Percentiles rank a stretch among this genome's conserved stretches.
These are phyloP conservation scores for Acromyrmex echinatior DNA, from an alignment of 1,140 invertebrate genomes.

Conservation along the genomic window DNA sequence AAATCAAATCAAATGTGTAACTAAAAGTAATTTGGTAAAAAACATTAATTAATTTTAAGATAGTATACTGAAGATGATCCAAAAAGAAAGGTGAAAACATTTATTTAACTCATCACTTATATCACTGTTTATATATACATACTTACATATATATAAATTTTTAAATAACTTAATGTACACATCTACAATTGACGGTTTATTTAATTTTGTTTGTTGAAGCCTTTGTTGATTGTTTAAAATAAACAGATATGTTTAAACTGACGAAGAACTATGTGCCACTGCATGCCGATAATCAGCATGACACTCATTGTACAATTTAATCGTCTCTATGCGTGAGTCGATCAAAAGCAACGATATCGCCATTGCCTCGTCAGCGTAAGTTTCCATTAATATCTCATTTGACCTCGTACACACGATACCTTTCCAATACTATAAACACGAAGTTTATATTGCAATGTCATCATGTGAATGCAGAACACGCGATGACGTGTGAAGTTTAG, in stretches of 20 bases:
- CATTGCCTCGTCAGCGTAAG: conserved; percentile 54
- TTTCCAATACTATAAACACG: conserved; percentile 40
- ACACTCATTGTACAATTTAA: neutral
- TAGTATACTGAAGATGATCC: no score
- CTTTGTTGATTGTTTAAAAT: no score
- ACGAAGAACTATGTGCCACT: neutral
- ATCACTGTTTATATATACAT: no score
- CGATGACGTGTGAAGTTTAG: conserved; percentile 32
- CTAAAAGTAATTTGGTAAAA: no score
- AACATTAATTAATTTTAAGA: no score
- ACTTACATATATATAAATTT: no score
- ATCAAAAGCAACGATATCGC: conserved; percentile 62
- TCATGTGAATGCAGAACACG: conserved; percentile 52
- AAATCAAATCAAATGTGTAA: no score
- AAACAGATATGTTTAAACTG: neutral
- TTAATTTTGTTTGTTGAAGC: no score
- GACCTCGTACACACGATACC: conserved; percentile 65
- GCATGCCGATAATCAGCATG: neutral
- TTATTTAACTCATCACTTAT: no score
- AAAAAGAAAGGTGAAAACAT: no score
- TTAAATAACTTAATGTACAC: no score
- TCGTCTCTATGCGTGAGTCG: conserved; percentile 6
- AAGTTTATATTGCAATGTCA: conserved; percentile 61
- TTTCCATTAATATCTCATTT: conserved; percentile 74
- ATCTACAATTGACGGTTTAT: no score